These are phyloP conservation scores for Trochalopteron elliotii DNA, from an alignment of 2,113 vertebrate genomes.

Conservation along the genomic window DNA sequence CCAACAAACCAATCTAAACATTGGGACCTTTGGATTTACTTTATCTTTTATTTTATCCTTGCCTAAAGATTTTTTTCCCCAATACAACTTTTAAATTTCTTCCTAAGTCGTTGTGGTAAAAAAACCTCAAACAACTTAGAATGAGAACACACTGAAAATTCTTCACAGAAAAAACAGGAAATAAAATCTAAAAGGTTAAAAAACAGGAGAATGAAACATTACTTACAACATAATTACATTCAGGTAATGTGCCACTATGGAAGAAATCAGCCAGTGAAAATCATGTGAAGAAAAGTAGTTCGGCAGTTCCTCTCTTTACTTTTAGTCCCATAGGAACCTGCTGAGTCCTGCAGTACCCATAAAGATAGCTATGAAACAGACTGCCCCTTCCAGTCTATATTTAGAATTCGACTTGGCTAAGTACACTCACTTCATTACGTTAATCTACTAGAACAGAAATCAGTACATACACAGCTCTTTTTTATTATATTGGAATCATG, in stretches of 20 bases:
- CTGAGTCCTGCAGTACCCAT: not conserved
- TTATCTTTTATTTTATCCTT: not conserved
- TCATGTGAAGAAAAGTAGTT: not conserved
- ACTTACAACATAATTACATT: constrained; percentile 63
- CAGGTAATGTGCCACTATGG: not conserved
- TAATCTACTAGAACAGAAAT: not conserved
- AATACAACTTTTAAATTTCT: not conserved
- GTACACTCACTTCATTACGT: not conserved
- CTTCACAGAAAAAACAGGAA: not conserved
- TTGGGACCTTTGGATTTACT: not conserved
- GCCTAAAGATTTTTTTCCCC: not conserved
- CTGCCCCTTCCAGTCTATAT: constrained; percentile 56
- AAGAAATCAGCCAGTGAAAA: constrained; percentile 21
- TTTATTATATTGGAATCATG: not conserved
- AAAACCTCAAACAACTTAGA: not conserved
- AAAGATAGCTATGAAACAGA: constrained; percentile 36
- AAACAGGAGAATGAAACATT: not conserved
- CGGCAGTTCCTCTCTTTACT: not conserved
- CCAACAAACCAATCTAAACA: not conserved
- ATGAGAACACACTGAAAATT: not conserved
- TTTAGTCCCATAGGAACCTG: not conserved
- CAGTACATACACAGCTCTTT: not conserved
- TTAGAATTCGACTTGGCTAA: constrained; percentile 62
- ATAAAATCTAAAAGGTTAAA: not conserved
- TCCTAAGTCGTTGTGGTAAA: not conserved